Evolutionary conservation across 53 echinoderm and acorn worm genomes (phyloP), one percentile per base, ranked within the genome.

Genomic region (Pentamera pediparva): DNA sequence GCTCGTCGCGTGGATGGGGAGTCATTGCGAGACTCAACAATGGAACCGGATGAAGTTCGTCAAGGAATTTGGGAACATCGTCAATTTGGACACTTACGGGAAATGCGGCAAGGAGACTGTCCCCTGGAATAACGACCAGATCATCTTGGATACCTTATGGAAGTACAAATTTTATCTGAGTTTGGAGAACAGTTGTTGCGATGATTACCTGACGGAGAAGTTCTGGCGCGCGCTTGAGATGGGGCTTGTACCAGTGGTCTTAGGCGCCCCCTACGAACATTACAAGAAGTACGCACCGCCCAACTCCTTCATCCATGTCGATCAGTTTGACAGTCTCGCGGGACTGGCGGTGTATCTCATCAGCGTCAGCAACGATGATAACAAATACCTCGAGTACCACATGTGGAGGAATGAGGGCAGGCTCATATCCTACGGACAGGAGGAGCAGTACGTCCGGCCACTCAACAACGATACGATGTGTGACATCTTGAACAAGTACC

Each of bases 21-120:
- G 73, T 47, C 73, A 72, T 53, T 72, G 73, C 21, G 73, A 72
- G 38, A 72, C 73, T 15, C 11, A 52, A 12, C 73, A 72, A 8
- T 72, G 73, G 73, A 49, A 72, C 36, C 49, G 73, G 8, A 72
- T 72, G 73, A 54, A 54, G 37, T 72, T 72, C 38, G 73, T 72
- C 5, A 20, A 19, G 2, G 36, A 5, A 4, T 35, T 72, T 3
- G 22, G 36, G 37, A 53, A 11, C 1, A 53, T 72, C 1, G 54
- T 54, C 6, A 27, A 51, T 22, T 20, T 72, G 9, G 15, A 72
- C 9, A 54, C 55, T 3, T 72, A 35, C 32, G 73, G 73, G 12
- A 72, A 72, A 34, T 72, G 73, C 17, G 73, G 73, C 4, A 38
- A 72, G 3, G 53, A 0, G 33, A 0, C 2, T 13, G 52, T 51